Evolutionary conservation across 1,140 invertebrate species (phyloP), one percentile per base, ranked within the genome.

Genomic region (Phymastichus coffea): DNA sequence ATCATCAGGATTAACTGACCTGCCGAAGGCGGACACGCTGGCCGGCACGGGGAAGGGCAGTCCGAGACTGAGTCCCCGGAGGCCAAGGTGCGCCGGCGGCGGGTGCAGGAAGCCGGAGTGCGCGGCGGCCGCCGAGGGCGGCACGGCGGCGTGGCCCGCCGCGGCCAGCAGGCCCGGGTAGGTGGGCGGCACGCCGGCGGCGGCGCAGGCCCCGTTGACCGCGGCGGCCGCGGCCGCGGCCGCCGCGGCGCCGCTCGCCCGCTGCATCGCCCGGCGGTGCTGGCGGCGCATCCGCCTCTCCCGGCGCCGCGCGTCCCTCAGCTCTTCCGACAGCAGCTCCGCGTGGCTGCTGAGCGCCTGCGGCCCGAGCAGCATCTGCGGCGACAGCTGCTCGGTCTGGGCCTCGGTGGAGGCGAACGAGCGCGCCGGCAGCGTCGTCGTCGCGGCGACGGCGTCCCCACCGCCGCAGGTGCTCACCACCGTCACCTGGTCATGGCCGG

Each of bases 11-110:
- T n/a, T 49, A 25, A 63, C 70, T 57, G 22, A 80, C 78, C 78
- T 77, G 68, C 78, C 77, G 15, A 80, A 80, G 54, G 75, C 77
- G 46, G 78, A 79, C 30, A 80, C 78, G 59, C 78, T 79, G 17
- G 78, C 70, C 26, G 78, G 74, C 38, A 80, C 77, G n/a, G 78
- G 78, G 61, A 79, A 80, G 17, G 77, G 78, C 44, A 80, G 49
- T n/a, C 78, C 78, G 3, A 79, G 71, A 57, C 74, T 80, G 25
- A 80, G 76, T 8, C 78, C 77, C 37, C 78, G 64, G 4, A 79
- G 71, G n/a, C 76, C 76, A 10, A 80, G 61, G 57, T 80, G 78
- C 0, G 78, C 72, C 20, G 78, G 78, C 1, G 78, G 78, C 35
- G 77, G 76, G 52, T 78, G 76, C 25, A 80, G 64, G 48, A 74